Percentiles rank a stretch among this genome's conserved stretches.
phyloP scores from a whole-genome alignment of 1,140 invertebrate genomes.

The Drosophila sturtevanti region DNA sequence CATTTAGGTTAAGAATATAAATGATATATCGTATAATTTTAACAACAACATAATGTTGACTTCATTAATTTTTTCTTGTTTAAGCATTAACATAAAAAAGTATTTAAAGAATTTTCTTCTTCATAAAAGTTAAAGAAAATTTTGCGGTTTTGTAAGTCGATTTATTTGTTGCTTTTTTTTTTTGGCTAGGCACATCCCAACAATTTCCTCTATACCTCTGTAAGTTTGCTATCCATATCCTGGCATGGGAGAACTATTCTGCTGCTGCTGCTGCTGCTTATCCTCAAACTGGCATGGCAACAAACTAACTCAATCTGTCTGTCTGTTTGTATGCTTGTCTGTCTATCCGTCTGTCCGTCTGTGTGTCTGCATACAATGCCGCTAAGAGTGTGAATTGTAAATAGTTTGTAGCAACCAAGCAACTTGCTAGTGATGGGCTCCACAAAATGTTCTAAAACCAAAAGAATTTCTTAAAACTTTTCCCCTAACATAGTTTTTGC shows the following conservation, averaged over 20 bases:
- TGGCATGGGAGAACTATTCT: background rate
- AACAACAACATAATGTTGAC: no score
- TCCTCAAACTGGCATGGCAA: constrained; percentile 18
- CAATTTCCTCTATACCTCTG: background rate
- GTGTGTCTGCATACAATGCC: constrained; percentile 52
- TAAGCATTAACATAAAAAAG: background rate
- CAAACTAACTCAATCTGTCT: constrained; percentile 61
- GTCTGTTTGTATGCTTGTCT: constrained; percentile 40
- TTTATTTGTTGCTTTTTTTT: background rate
- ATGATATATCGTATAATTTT: background rate
- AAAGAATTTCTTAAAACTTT: background rate
- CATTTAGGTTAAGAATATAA: background rate
- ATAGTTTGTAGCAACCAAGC: constrained; percentile 53
- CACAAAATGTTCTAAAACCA: constrained; percentile 3
- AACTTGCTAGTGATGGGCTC: constrained; percentile 39
- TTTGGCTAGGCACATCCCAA: constrained; percentile 1
- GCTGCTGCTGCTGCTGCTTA: background rate
- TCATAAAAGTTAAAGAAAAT: background rate
- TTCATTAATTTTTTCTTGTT: background rate
- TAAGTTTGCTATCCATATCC: background rate
- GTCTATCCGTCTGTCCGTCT: no score
- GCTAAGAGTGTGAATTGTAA: constrained; percentile 71
- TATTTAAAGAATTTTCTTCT: background rate
- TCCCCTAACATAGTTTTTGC: background rate
- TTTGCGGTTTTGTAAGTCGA: background rate